phyloP scores from a whole-genome alignment of 1,140 invertebrate species.

The Maniola jurtina region DNA sequence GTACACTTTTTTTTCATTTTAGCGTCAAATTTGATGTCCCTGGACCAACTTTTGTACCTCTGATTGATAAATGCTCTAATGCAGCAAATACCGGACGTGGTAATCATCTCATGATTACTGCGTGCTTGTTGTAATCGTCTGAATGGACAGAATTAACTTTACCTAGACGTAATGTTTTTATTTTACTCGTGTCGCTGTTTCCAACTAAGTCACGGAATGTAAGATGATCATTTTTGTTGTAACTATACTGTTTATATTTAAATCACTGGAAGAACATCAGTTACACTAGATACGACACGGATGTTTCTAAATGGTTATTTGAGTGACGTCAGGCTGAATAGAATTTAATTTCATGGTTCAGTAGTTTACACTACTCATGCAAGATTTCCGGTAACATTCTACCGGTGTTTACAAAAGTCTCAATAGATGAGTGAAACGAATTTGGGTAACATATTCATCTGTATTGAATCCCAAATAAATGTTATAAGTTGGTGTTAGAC shows the following conservation, averaged over 20 bases:
- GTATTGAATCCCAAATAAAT: too few species aligned
- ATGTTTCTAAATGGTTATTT: conserved; percentile 32
- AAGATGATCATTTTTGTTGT: background rate
- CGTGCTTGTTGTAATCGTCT: conserved; percentile 64
- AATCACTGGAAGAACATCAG: conserved; percentile 9
- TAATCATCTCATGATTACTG: conserved; percentile 69
- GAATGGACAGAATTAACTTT: conserved; percentile 59
- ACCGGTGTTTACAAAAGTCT: background rate
- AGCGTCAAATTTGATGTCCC: conserved; percentile 4
- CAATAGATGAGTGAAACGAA: conserved; percentile 10
- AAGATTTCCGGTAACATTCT: conserved; percentile 32
- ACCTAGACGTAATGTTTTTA: conserved; percentile 57
- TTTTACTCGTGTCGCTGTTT: conserved; percentile 32
- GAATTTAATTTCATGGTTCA: conserved; percentile 53
- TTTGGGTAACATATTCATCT: background rate
- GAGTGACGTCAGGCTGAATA: conserved; percentile 17
- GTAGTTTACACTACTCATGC: conserved; percentile 31
- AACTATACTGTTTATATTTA: conserved; percentile 2
- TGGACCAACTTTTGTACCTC: conserved; percentile 43
- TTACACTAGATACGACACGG: conserved; percentile 43
- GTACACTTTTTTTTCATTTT: background rate
- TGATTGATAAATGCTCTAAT: conserved; percentile 64
- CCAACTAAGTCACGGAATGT: conserved; percentile 33
- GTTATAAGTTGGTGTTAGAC: too few species aligned
- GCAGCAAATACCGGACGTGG: conserved; percentile 56